Evolutionary conservation across 2,113 vertebrate species (phyloP).

Genomic region (Petromus typicus): DNA sequence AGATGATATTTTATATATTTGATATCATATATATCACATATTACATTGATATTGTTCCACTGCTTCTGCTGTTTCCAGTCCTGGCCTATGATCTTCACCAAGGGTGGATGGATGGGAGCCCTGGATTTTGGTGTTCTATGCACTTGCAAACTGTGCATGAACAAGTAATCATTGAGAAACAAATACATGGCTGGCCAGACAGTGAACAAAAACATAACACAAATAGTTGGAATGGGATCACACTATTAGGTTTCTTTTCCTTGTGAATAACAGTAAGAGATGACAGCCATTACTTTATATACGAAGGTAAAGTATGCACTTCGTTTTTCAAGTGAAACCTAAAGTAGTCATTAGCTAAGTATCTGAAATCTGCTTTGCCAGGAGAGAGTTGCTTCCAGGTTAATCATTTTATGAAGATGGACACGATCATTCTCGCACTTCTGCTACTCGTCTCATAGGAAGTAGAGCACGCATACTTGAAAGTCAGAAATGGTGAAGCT

Average conservation of each 20-base stretch:
- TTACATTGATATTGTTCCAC: neutral
- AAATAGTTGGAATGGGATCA: neutral
- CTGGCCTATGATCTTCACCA: neutral
- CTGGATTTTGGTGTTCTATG: neutral
- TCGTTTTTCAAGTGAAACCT: conserved; percentile 32
- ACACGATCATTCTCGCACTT: neutral
- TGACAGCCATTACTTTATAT: neutral
- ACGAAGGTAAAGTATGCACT: neutral
- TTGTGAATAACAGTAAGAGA: conserved; percentile 13
- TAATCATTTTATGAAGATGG: conserved; percentile 23
- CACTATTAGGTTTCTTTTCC: neutral
- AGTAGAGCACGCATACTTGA: neutral
- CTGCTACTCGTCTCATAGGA: neutral
- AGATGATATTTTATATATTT: neutral
- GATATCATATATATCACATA: neutral
- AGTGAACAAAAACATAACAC: neutral
- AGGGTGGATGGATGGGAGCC: too few species aligned
- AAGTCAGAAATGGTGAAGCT: conserved; percentile 1
- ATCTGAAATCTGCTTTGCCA: neutral
- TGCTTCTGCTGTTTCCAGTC: neutral
- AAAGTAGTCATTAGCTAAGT: neutral
- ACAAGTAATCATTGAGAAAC: neutral
- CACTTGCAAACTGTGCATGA: neutral
- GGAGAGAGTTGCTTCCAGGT: conserved; percentile 36
- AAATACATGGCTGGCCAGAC: neutral